Evolutionary conservation across 2,888 invertebrate species (phyloP), one percentile per base, ranked within the genome.

Genomic region (Orchesellides sinensis): DNA sequence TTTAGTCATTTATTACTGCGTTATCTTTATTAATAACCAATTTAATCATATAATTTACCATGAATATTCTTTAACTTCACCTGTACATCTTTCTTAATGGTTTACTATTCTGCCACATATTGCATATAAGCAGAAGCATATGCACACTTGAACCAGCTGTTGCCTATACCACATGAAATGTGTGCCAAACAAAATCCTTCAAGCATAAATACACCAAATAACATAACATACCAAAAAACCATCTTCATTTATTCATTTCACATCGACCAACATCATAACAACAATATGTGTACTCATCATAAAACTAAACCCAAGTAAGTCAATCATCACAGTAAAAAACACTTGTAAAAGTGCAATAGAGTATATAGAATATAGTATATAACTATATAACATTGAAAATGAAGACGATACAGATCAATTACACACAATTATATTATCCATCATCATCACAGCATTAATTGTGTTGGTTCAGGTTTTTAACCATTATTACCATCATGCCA

Each of bases 171-270:
- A 32, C 12, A 21, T 14, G 40, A 66, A 40, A 66, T 66, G 66
- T 66, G 66, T 66, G 66, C 66, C 66, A 66, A 66, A 6, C 5
- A 27, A 47, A 49, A n/a, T 66, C 66, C 45, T 4, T 47, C 47
- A 25, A 47, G 45, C 47, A 65, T 47, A 47, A n/a, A n/a, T n/a
- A n/a, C n/a, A n/a, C n/a, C n/a, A n/a, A n/a, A n/a, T n/a, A n/a
- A n/a, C n/a, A n/a, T n/a, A n/a, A n/a, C n/a, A n/a, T n/a, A n/a
- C n/a, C n/a, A n/a, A n/a, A n/a, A n/a, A n/a, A n/a, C n/a, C n/a
- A n/a, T n/a, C n/a, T n/a, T n/a, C n/a, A n/a, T 17, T 66, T n/a
- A 14, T 14, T 25, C 10, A 40, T 10, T 40, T 10, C 40, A 40
- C 40, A 40, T 40, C 40, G 10, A 14, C 40, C n/a, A 14, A 5